phyloP scores from a whole-genome alignment of 2,888 invertebrate genomes.

The Tillus elongatus region DNA sequence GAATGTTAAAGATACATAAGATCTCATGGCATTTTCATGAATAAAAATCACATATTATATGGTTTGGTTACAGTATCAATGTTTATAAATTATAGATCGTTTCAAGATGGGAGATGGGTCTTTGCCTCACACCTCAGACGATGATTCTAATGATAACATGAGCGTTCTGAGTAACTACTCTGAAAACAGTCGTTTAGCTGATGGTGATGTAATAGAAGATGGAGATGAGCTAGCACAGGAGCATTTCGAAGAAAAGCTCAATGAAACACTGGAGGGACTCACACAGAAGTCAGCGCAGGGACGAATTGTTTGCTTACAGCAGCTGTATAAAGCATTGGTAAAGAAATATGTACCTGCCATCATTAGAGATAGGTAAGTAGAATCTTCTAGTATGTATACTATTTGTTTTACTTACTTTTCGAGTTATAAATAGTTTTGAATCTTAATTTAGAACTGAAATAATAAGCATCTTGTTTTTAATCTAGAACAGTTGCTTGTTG shows the following conservation, averaged over 20 bases:
- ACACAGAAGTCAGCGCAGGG: slow-evolving; percentile 84
- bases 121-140: slow-evolving; percentile 41
- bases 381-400: neutral
- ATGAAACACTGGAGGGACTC: slow-evolving; percentile 78
- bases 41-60: slow-evolving; percentile 1
- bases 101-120: neutral
- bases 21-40: slow-evolving; percentile 1
- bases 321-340: slow-evolving; percentile 64
- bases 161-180: slow-evolving; percentile 67
- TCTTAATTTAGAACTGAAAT: neutral
- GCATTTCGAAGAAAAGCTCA: slow-evolving; percentile 76
- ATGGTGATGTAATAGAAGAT: slow-evolving; percentile 38
- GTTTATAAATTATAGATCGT: neutral
- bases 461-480: too few relatives aligned
- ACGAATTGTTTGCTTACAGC: slow-evolving; percentile 61
- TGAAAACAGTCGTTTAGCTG: slow-evolving; percentile 56
- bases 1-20: too few relatives aligned
- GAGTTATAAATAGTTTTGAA: neutral
- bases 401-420: slow-evolving; percentile 5
- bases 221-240: slow-evolving; percentile 56
- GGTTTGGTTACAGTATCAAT: neutral
- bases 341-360: slow-evolving; percentile 70
- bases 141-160: slow-evolving; percentile 69
- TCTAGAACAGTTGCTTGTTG: too few relatives aligned
- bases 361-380: slow-evolving; percentile 58